phyloP scores from a whole-genome alignment of 2,888 invertebrate genomes.

The Trissolcus japonicus region DNA sequence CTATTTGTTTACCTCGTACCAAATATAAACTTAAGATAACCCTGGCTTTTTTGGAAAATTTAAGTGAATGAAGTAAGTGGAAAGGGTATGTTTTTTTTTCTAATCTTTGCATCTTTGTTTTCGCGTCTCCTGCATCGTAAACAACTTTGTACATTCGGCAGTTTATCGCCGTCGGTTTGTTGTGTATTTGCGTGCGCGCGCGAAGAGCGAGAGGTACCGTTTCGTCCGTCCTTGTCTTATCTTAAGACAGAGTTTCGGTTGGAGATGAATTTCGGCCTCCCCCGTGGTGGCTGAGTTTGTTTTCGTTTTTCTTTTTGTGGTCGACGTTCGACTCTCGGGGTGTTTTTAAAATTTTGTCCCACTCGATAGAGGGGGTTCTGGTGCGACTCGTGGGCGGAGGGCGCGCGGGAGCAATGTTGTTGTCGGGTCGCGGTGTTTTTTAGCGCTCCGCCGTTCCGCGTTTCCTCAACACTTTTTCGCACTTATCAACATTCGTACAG shows the following conservation, averaged over 20 bases:
- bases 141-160: neutral
- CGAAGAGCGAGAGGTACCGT: constrained; percentile 1
- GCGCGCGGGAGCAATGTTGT: constrained; percentile 34
- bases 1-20: too few relatives aligned
- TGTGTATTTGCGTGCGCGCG: constrained; percentile 12
- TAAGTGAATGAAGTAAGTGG: too few relatives aligned
- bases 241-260: neutral
- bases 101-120: too few relatives aligned
- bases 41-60: too few relatives aligned
- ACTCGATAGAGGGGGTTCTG: constrained; percentile 2
- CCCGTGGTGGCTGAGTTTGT: neutral
- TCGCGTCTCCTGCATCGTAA: neutral
- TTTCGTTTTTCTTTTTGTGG: constrained; percentile 7
- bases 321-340: neutral
- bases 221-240: constrained; percentile 15
- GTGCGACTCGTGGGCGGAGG: constrained; percentile 25
- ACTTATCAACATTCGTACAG: neutral
- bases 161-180: constrained; percentile 9
- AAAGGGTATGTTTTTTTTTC: too few relatives aligned
- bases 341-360: constrained; percentile 4
- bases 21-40: too few relatives aligned
- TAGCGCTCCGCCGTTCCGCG: constrained; percentile 1
- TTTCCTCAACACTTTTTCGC: constrained; percentile 5
- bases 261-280: neutral
- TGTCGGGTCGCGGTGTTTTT: constrained; percentile 32